These are phyloP conservation scores for Cyprinodon variegatus DNA, from an alignment of 2,113 vertebrate genomes.

Conservation along the genomic window DNA sequence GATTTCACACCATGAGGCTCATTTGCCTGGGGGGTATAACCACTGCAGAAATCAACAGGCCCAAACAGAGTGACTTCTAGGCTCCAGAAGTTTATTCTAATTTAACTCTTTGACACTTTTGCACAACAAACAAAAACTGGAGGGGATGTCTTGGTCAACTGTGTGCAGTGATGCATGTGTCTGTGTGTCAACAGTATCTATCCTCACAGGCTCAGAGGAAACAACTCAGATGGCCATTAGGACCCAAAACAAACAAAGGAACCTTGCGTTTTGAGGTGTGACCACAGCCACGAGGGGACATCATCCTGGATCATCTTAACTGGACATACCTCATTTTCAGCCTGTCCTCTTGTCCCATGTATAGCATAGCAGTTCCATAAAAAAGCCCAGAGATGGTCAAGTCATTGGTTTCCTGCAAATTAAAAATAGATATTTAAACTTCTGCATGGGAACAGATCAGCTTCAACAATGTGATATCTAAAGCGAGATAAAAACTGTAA, in stretches of 20 bases:
- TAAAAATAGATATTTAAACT: conserved; percentile 8
- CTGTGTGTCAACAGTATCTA: conserved; percentile 50
- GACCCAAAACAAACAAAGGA: conserved; percentile 63
- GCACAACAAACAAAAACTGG: conserved; percentile 55
- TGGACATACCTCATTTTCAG: conserved; percentile 68
- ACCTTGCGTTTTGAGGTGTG: conserved; percentile 32
- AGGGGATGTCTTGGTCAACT: conserved; percentile 52
- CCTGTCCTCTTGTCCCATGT: conserved; percentile 55
- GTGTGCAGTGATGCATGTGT: conserved; percentile 37
- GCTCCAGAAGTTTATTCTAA: conserved; percentile 10
- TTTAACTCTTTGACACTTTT: conserved; percentile 43
- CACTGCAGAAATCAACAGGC: conserved; percentile 19
- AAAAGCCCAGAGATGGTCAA: conserved; percentile 67
- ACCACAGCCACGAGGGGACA: conserved; percentile 10
- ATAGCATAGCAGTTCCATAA: conserved; percentile 57
- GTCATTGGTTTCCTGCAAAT: conserved; percentile 55
- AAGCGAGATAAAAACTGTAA: no score
- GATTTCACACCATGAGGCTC: conserved; percentile 13
- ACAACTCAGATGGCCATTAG: conserved; percentile 64
- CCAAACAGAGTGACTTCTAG: conserved; percentile 11
- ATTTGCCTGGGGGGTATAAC: conserved; percentile 21
- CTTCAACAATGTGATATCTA: background rate
- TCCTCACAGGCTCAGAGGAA: conserved; percentile 45
- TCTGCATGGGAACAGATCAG: background rate
- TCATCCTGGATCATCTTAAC: background rate